phyloP scores from a whole-genome alignment of 2,888 invertebrate species.

The Morpho achilles region DNA sequence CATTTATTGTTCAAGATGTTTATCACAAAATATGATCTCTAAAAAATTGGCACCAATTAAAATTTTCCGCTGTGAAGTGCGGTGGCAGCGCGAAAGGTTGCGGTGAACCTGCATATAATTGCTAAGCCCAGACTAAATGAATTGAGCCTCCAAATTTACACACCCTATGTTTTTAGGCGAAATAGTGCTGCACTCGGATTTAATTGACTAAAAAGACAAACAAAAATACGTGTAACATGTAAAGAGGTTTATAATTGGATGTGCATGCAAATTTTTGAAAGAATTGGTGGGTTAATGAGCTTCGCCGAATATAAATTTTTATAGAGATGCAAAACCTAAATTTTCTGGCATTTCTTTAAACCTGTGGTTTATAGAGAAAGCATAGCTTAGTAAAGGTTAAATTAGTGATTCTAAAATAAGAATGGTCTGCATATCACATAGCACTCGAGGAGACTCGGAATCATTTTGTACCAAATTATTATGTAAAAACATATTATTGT shows the following conservation, averaged over 20 bases:
- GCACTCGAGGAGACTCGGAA: too few relatives aligned
- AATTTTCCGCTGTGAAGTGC: slow-evolving; percentile 52
- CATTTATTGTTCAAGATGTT: slow-evolving; percentile 3
- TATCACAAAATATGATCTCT: slow-evolving; percentile 37
- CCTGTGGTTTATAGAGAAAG: too few relatives aligned
- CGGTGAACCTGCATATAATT: slow-evolving; percentile 45
- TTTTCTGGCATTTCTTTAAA: too few relatives aligned
- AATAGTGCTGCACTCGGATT: slow-evolving; percentile 28
- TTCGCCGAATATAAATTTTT: too few relatives aligned
- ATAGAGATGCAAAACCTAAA: not conserved
- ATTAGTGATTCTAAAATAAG: too few relatives aligned
- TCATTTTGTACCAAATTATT: too few relatives aligned
- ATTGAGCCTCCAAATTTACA: slow-evolving; percentile 31
- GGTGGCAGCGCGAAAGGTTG: slow-evolving; percentile 23
- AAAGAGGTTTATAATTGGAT: slow-evolving; percentile 2
- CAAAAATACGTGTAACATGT: slow-evolving; percentile 25
- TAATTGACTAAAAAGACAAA: slow-evolving; percentile 24
- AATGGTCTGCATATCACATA: too few relatives aligned
- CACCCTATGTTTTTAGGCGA: slow-evolving; percentile 30
- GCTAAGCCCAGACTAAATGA: slow-evolving; percentile 38
- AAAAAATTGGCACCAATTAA: slow-evolving; percentile 67
- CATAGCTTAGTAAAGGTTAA: too few relatives aligned
- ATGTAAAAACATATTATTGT: too few relatives aligned
- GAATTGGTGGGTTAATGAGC: not conserved
- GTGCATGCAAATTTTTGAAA: not conserved